Conservation (phyloP, 1,140 invertebrate species). For the Rhysida immarginata region DNA sequence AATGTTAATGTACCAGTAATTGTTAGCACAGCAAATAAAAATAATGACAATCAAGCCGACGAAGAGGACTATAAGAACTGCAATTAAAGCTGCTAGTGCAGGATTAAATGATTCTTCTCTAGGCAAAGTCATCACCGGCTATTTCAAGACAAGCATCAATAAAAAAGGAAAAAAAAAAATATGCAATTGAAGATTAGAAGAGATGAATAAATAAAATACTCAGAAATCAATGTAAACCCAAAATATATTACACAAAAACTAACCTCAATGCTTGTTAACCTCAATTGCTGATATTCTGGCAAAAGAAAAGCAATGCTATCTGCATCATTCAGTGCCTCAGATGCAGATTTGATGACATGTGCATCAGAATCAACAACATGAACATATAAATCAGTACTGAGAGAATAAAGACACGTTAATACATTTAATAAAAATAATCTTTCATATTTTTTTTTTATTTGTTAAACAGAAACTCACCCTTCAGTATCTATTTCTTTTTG, state of each 20-base stretch:
- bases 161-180: too few species aligned
- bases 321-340: slow-evolving; percentile 62
- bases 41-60: slow-evolving; percentile 73
- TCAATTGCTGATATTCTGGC: slow-evolving; percentile 22
- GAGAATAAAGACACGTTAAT: too few species aligned
- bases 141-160: not conserved
- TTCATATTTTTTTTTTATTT: too few species aligned
- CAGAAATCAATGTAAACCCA: too few species aligned
- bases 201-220: too few species aligned
- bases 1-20: not conserved
- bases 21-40: slow-evolving; percentile 62
- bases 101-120: slow-evolving; percentile 57
- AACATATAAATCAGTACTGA: slow-evolving; percentile 72
- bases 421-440: too few species aligned
- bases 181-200: too few species aligned
- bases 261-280: slow-evolving; percentile 67
- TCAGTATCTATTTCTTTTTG: slow-evolving; percentile 47
- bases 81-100: slow-evolving; percentile 65
- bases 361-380: slow-evolving; percentile 61
- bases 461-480: too few species aligned
- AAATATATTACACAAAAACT: slow-evolving; percentile 17
- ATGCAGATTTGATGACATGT: slow-evolving; percentile 56
- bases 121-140: slow-evolving; percentile 14
- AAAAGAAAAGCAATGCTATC: slow-evolving; percentile 38
- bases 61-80: slow-evolving; percentile 65